These are phyloP conservation scores for Drosophila neonasuta DNA, from an alignment of 2,888 invertebrate species.

Conservation along the genomic window DNA sequence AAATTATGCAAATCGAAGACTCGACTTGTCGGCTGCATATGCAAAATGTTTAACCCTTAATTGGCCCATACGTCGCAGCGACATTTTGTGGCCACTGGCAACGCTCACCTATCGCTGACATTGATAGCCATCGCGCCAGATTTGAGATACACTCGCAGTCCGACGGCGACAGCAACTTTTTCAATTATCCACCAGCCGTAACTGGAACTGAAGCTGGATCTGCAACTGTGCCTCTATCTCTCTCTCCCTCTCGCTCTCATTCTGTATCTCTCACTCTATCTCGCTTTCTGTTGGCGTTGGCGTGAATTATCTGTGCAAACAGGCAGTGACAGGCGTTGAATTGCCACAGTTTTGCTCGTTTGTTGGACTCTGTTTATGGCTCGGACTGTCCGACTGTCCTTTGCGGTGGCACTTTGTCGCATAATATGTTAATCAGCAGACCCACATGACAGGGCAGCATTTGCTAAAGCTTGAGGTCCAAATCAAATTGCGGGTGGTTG, in stretches of 20 bases:
- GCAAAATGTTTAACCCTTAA: slow-evolving; percentile 79
- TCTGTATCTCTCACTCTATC: background rate
- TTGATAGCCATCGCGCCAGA: slow-evolving; percentile 70
- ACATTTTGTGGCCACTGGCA: slow-evolving; percentile 52
- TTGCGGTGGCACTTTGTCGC: slow-evolving; percentile 77
- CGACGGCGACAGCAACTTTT: slow-evolving; percentile 54
- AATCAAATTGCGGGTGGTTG: slow-evolving; percentile 57
- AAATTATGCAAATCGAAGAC: slow-evolving; percentile 75
- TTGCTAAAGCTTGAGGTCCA: slow-evolving; percentile 31
- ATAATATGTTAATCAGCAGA: slow-evolving; percentile 75
- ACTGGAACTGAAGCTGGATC: slow-evolving; percentile 26
- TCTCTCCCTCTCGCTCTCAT: slow-evolving; percentile 23
- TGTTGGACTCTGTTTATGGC: slow-evolving; percentile 15
- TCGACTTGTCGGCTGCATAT: slow-evolving; percentile 55
- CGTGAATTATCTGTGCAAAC: slow-evolving; percentile 76
- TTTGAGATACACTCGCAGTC: slow-evolving; percentile 47
- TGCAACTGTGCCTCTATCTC: slow-evolving; percentile 12
- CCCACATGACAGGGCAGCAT: slow-evolving; percentile 62
- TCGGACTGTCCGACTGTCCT: slow-evolving; percentile 52
- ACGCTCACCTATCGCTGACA: slow-evolving; percentile 70
- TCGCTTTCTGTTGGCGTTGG: slow-evolving; percentile 56
- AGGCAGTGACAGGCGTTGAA: slow-evolving; percentile 78
- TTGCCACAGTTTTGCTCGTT: slow-evolving; percentile 57
- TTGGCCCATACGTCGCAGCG: slow-evolving; percentile 69
- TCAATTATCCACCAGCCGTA: slow-evolving; percentile 64